A percentile compares a stretch with the other conserved stretches of the same genome.
These are phyloP conservation scores for Paralinhomoeus sp. DNA, from an alignment of 2,888 invertebrate genomes.

Conservation along the genomic window DNA sequence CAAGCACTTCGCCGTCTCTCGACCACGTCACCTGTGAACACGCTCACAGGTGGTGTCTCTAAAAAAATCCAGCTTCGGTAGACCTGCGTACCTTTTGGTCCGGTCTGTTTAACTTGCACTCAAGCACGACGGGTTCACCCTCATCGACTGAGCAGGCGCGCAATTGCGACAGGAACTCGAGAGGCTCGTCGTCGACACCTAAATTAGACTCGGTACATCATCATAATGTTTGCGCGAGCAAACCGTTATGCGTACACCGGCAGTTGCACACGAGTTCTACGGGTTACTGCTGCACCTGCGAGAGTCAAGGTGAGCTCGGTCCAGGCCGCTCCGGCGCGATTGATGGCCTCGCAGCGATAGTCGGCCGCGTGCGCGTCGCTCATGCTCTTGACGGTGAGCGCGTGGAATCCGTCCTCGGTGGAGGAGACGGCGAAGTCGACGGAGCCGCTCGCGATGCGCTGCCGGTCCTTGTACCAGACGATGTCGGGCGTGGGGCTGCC, in stretches of 20 bases:
- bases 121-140: slow-evolving; percentile 59
- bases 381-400: slow-evolving; percentile 45
- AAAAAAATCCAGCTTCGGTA: too few species aligned
- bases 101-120: slow-evolving; percentile 43
- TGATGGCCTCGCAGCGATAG: slow-evolving; percentile 51
- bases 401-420: slow-evolving; percentile 32
- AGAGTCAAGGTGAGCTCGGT: background rate
- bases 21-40: slow-evolving; percentile 45
- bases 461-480: slow-evolving; percentile 47
- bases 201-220: too few species aligned
- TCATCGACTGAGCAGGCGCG: slow-evolving; percentile 58
- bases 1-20: slow-evolving; percentile 38
- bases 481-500: slow-evolving; percentile 22
- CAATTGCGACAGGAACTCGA: slow-evolving; percentile 50
- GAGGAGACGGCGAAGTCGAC: slow-evolving; percentile 52
- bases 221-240: too few species aligned
- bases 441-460: slow-evolving; percentile 68
- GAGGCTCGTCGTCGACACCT: slow-evolving; percentile 33
- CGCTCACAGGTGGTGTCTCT: too few species aligned
- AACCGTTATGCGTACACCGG: too few species aligned
- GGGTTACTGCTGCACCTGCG: too few species aligned
- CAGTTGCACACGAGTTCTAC: too few species aligned
- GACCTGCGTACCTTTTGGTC: too few species aligned
- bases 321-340: slow-evolving; percentile 49
- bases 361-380: slow-evolving; percentile 53